A percentile compares a stretch with the other conserved stretches of the same genome.
These are phyloP conservation scores for Bradysia coprophila DNA, from an alignment of 1,140 invertebrate species.

Conservation along the genomic window DNA sequence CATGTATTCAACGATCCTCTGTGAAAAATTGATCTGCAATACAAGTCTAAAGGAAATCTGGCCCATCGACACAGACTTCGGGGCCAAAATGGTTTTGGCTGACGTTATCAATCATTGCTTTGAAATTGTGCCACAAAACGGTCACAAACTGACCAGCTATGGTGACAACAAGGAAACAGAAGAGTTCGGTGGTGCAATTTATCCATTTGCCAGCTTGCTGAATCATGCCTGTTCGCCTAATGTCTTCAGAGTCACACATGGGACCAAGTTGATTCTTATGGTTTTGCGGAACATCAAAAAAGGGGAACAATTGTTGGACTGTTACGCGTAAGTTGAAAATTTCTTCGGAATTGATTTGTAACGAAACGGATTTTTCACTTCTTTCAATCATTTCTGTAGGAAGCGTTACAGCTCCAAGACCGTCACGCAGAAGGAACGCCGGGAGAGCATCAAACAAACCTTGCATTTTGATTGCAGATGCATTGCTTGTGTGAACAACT, in stretches of 20 bases:
- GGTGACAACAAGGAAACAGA: slow-evolving; percentile 22
- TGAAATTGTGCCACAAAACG: too few relatives aligned
- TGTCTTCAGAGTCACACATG: slow-evolving; percentile 40
- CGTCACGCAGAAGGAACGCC: too few relatives aligned
- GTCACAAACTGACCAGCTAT: slow-evolving; percentile 39
- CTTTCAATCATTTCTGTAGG: too few relatives aligned
- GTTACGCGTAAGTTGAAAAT: slow-evolving; percentile 51
- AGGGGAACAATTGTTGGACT: slow-evolving; percentile 43
- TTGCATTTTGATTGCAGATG: too few relatives aligned
- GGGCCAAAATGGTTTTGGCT: slow-evolving; percentile 58
- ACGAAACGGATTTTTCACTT: too few relatives aligned
- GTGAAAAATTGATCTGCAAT: slow-evolving; percentile 50
- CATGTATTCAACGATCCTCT: slow-evolving; percentile 42
- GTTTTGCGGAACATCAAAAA: slow-evolving; percentile 42
- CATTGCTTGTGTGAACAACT: too few relatives aligned
- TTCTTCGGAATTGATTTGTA: too few relatives aligned
- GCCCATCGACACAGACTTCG: too few relatives aligned
- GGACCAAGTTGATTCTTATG: slow-evolving; percentile 31
- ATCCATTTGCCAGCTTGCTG: slow-evolving; percentile 24
- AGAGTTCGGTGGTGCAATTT: slow-evolving; percentile 23
- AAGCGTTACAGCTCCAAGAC: too few relatives aligned
- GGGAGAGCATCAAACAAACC: too few relatives aligned
- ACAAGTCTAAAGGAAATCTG: too few relatives aligned
- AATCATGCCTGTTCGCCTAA: slow-evolving; percentile 88
- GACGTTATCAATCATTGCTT: slow-evolving; percentile 66